Conservation (phyloP, 2,797 vertebrate genomes). For the Gila robusta region DNA sequence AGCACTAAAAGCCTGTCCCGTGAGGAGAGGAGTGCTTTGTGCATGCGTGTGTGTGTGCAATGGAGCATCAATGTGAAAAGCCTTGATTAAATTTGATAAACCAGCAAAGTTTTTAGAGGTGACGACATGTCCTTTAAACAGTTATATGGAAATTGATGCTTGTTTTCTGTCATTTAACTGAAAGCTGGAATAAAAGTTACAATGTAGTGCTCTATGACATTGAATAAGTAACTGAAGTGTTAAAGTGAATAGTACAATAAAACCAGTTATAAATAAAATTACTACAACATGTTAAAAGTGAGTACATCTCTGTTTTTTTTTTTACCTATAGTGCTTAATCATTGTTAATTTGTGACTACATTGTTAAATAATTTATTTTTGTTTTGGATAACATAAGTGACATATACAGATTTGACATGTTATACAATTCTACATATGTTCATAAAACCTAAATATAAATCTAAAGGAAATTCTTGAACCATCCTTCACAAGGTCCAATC, state of each 20-base stretch:
- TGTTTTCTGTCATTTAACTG: neutral
- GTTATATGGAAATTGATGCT: neutral
- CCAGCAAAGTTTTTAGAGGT: conserved; percentile 72
- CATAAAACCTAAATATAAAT: neutral
- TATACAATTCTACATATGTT: neutral
- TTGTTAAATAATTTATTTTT: neutral
- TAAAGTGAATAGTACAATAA: neutral
- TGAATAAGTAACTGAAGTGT: neutral
- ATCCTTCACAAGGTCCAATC: neutral
- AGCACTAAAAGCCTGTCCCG: conserved; percentile 85
- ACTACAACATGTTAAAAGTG: neutral
- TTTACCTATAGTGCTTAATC: neutral
- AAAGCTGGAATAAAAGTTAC: conserved; percentile 6
- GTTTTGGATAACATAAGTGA: neutral
- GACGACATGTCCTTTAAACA: conserved; percentile 54
- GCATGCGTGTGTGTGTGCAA: conserved; percentile 63
- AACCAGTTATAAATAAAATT: neutral
- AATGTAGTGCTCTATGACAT: neutral
- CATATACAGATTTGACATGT: neutral
- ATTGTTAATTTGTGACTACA: conserved; percentile 2
- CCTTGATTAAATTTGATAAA: conserved; percentile 84
- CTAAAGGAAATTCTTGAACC: neutral
- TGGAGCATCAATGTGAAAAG: conserved; percentile 72
- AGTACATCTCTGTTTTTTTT: neutral
- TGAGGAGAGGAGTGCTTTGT: conserved; percentile 80